Percentiles rank a stretch among this genome's conserved stretches.
phyloP scores from a whole-genome alignment of 2,113 vertebrate species.

The Dipodomys merriami region DNA sequence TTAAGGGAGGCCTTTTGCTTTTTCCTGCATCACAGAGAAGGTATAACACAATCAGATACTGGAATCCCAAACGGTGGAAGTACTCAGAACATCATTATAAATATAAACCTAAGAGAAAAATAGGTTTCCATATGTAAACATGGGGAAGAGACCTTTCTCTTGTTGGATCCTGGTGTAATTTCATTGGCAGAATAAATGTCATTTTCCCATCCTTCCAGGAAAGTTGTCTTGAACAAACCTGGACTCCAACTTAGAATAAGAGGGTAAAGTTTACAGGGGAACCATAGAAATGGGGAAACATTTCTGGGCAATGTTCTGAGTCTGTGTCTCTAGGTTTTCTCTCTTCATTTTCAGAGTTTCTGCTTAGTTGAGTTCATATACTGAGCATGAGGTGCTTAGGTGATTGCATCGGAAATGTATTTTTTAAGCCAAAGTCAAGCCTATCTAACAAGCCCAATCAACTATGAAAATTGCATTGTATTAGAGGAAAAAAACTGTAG shows the following conservation, averaged over 20 bases:
- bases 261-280: not conserved
- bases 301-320: accelerated
- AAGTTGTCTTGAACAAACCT: not conserved
- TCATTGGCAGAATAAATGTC: not conserved
- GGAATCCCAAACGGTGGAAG: not conserved
- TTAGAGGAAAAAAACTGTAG: constrained; percentile 24
- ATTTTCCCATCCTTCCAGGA: not conserved
- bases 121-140: not conserved
- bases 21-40: not conserved
- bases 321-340: not conserved
- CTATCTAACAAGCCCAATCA: not conserved
- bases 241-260: not conserved
- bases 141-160: not conserved
- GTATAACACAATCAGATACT: no score
- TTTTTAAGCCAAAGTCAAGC: constrained; percentile 11
- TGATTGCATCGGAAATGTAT: constrained; percentile 1
- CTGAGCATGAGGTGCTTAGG: not conserved
- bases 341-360: not conserved
- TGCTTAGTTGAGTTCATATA: not conserved
- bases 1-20: not conserved
- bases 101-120: not conserved
- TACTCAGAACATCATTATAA: no score
- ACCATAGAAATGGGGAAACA: not conserved
- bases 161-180: not conserved
- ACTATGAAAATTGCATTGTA: constrained; percentile 54